phyloP scores from a whole-genome alignment of 2,888 invertebrate species.

The Antheraea assamensis region DNA sequence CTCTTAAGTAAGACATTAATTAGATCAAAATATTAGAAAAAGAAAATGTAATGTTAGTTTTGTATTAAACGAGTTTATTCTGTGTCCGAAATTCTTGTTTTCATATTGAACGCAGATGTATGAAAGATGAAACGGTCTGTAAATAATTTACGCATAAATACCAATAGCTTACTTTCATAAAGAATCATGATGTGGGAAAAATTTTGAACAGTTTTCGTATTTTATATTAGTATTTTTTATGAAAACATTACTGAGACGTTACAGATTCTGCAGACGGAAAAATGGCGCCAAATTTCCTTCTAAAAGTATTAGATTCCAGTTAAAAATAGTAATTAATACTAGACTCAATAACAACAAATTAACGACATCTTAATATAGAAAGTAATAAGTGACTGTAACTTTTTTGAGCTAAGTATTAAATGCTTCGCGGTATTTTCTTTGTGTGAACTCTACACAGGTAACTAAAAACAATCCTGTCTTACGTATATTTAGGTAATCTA shows the following conservation, averaged over 20 bases:
- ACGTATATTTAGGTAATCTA: neutral
- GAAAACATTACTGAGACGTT: neutral
- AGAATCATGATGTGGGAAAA: neutral
- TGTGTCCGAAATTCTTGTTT: neutral
- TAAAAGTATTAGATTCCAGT: neutral
- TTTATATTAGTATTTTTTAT: neutral
- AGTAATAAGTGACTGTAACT: neutral
- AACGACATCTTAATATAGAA: neutral
- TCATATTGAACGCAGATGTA: neutral
- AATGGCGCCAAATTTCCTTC: neutral
- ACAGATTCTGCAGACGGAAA: neutral
- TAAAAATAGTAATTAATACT: neutral
- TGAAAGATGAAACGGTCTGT: conserved; percentile 1
- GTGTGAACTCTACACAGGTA: neutral
- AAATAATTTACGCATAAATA: neutral
- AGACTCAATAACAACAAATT: neutral
- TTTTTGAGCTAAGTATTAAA: neutral
- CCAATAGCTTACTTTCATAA: neutral
- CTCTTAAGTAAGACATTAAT: neutral
- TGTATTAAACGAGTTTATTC: neutral
- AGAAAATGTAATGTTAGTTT: too few species aligned
- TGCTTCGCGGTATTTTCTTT: neutral
- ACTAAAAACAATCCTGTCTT: neutral
- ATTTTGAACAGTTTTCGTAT: neutral
- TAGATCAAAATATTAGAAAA: neutral